Percentiles rank a stretch among this genome's conserved stretches.
Conservation (phyloP, 30 jellyfish, hydroid and myxozoan species). For the Nemopilema nomurai region DNA sequence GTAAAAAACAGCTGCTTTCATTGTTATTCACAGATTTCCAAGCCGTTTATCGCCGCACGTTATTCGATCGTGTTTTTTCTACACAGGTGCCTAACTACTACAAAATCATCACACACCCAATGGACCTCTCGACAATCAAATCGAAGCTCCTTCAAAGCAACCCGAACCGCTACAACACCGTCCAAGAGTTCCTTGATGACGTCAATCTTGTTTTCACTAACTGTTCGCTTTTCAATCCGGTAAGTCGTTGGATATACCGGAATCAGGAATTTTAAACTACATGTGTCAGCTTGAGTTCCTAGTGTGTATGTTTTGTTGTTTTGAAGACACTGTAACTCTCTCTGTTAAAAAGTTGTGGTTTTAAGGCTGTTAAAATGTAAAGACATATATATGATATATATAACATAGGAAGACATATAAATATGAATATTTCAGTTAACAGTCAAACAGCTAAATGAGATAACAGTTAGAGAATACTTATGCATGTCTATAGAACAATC, state of each 20-base stretch:
- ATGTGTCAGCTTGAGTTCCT: background rate
- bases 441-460: no score
- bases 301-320: no score
- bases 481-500: no score
- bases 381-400: no score
- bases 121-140: slow-evolving; percentile 85
- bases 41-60: no score
- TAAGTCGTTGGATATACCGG: slow-evolving; percentile 36
- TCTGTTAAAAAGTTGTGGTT: background rate
- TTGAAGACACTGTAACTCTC: no score
- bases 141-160: slow-evolving; percentile 72
- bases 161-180: slow-evolving; percentile 58
- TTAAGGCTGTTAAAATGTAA: no score
- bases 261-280: background rate
- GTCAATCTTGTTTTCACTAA: slow-evolving; percentile 74
- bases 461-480: no score
- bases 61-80: background rate
- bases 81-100: slow-evolving; percentile 90
- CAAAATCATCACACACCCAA: slow-evolving; percentile 85
- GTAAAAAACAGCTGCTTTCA: no score
- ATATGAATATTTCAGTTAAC: no score
- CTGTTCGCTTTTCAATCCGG: slow-evolving; percentile 86
- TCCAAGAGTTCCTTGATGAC: slow-evolving; percentile 77
- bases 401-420: no score
- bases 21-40: no score